Base-by-base conservation (phyloP, 1,140 invertebrate genomes). In the Cataglyphis hispanica region DNA sequence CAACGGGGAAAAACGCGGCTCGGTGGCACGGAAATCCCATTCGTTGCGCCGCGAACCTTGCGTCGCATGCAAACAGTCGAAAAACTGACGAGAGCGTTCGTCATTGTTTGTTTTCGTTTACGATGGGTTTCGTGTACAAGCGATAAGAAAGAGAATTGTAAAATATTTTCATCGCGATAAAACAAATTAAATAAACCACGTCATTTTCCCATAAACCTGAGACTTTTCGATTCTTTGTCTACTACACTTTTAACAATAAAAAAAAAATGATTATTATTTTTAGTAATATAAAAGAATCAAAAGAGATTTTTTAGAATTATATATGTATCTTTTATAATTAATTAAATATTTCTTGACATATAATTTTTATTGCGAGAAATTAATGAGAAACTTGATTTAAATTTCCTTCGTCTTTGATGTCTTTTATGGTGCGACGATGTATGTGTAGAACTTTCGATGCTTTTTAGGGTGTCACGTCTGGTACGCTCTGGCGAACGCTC, bases 51-150 rank as follows among this genome's bases (percentile, higher is more conserved):
- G 37, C n/a, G 76, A 78, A 37, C 34, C 27, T 53, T 19, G 46
- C 63, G 40, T 27, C 27, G 22, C 7, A 83, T 46, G 34, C 46
- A 37, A 80, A 56, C 27, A 46, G n/a, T 8, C 25, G 64, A 72
- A 58, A 69, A 58, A 40, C 19, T 46, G 25, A 43, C 50, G 50
- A 70, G 43, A 69, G 16, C 13, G 1, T 40, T 34, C 11, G 50
- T 40, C 25, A 31, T 81, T 60, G 37, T 46, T 67, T 2, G 3
- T n/a, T 53, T 63, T 27, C 8, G 37, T 13, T 37, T 19, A 66
- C 7, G 27, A 37, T n/a, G 43, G 69, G 13, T 13, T 53, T 74
- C 11, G 31, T 58, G 7, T n/a, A 34, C 63, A 19, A 22, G 31
- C 19, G 31, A 53, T 67, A 53, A 53, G 63, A 46, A 64, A 66